Evolutionary conservation across 2,888 invertebrate genomes (phyloP), one percentile per base, ranked within the genome.

Genomic region (Paralinhomoeus sp.): DNA sequence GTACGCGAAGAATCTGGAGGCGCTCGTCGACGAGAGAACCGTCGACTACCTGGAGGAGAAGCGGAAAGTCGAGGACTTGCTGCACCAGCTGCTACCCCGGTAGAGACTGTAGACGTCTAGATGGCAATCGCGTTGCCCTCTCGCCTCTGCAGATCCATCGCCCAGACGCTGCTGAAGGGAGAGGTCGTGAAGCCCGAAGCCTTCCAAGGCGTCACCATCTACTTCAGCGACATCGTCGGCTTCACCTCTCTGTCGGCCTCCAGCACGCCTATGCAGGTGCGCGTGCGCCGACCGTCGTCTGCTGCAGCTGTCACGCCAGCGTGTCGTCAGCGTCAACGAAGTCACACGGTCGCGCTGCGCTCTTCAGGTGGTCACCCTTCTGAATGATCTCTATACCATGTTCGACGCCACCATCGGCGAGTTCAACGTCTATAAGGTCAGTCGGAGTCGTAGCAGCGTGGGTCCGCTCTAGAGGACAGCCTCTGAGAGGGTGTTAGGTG

Each of bases 11-110:
- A 97, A 97, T 67, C 74, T 99, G 44, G 97, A 97, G 68, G 76
- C 77, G 71, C 47, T 91, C 52, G 97, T 97, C 23, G 84, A 85
- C 59, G 91, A 93, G 64, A 72, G 93, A 52, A 97, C 97, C 0
- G 80, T 83, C 47, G 91, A 91, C 66, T 93, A 91, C 64, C 73
- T 91, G 56, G 91, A 91, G 59, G 91, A 97, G 67, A 97, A 97
- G 69, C 77, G 84, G 56, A 91, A 87, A 68, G 93, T 91, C 55
- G 93, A 97, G 63, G 85, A 89, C 57, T 70, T 97, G 3, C 73
- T 97, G 1, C 91, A 97, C 67, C 87, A 89, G 65, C 73, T 97
- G 56, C 69, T 97, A 51, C 97, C 97, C 24, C 83, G 79, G 77
- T 80, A 69, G n/a, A n/a, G n/a, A n/a, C n/a, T n/a, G n/a, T n/a